A percentile compares a stretch with the other conserved stretches of the same genome.
These are phyloP conservation scores for Nycticebus coucang DNA, from an alignment of 2,113 vertebrate species.

Conservation along the genomic window DNA sequence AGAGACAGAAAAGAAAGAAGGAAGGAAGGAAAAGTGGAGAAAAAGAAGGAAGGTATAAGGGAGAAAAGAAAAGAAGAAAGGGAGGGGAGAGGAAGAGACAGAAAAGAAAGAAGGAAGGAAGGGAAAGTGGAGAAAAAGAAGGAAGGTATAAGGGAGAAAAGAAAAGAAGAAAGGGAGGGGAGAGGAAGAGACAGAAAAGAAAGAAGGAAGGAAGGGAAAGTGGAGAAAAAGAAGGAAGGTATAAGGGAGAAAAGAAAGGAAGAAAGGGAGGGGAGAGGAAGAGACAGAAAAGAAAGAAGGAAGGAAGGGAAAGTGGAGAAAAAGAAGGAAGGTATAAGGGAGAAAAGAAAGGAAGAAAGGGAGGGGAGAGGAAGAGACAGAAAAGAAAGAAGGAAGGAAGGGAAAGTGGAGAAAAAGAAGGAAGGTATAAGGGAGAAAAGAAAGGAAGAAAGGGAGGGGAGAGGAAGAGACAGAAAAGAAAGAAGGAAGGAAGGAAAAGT, in stretches of 20 bases:
- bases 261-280: too few relatives aligned
- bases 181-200: too few relatives aligned
- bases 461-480: too few relatives aligned
- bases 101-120: too few relatives aligned
- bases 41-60: background rate
- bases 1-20: too few relatives aligned
- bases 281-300: too few relatives aligned
- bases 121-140: too few relatives aligned
- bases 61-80: background rate
- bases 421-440: accelerated
- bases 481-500: too few relatives aligned
- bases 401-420: background rate
- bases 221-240: background rate
- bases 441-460: too few relatives aligned
- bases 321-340: too few relatives aligned
- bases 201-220: accelerated
- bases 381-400: too few relatives aligned
- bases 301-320: background rate
- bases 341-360: background rate
- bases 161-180: accelerated
- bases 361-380: background rate
- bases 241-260: too few relatives aligned
- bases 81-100: background rate
- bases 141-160: background rate
- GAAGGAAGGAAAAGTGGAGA: accelerated